Conservation (phyloP, 2,113 vertebrate species). For the Trematocara stigmaticum region DNA sequence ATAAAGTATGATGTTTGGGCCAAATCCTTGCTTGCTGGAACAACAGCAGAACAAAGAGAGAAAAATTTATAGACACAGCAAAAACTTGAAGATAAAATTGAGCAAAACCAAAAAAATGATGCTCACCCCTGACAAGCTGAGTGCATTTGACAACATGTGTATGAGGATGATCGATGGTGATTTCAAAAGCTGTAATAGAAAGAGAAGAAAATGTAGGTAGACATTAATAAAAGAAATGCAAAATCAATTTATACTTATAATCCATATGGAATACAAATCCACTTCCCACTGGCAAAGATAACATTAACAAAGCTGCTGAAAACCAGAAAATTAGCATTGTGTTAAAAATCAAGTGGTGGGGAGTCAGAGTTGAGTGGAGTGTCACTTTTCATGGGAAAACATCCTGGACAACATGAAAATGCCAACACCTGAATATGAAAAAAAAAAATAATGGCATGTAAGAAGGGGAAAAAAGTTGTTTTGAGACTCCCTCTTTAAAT, state of each 20-base stretch:
- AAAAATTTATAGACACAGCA: slow-evolving; percentile 6
- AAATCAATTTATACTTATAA: neutral
- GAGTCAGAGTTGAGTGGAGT: neutral
- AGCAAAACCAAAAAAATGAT: neutral
- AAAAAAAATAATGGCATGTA: neutral
- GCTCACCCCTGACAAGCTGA: slow-evolving; percentile 93
- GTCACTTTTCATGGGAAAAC: slow-evolving; percentile 11
- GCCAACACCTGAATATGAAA: slow-evolving; percentile 5
- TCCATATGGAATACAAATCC: neutral
- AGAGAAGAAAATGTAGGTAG: slow-evolving; percentile 20
- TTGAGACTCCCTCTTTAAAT: neutral
- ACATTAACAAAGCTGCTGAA: slow-evolving; percentile 23
- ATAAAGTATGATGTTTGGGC: slow-evolving; percentile 98
- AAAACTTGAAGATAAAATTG: neutral
- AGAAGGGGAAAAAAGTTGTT: neutral
- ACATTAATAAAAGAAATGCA: neutral
- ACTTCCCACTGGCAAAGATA: neutral
- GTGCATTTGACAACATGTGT: slow-evolving; percentile 98
- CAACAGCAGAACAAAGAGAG: slow-evolving; percentile 50
- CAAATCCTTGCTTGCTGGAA: slow-evolving; percentile 96
- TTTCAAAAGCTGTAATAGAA: slow-evolving; percentile 86
- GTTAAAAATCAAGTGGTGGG: neutral
- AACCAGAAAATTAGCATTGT: slow-evolving; percentile 4
- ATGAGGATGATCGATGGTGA: slow-evolving; percentile 97
- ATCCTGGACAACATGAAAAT: slow-evolving; percentile 21